Percentiles rank a stretch among this genome's conserved stretches.
phyloP scores from a whole-genome alignment of 37 sponge, comb jelly and placozoan genomes.

The Halisarca cf. caerulea region DNA sequence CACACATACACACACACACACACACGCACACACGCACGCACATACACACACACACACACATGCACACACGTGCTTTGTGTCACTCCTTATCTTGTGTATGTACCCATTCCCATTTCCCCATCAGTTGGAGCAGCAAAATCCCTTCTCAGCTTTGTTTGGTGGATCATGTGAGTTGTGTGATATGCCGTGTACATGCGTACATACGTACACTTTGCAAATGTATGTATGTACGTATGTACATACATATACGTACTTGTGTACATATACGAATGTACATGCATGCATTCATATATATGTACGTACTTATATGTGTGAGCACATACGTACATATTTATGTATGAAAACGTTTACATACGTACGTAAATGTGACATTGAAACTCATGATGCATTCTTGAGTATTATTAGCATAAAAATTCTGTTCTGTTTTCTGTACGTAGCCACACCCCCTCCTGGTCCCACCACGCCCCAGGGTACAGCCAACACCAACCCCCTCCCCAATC shows the following conservation, averaged over 20 bases:
- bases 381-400: background rate
- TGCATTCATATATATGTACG: background rate
- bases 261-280: too few relatives aligned
- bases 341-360: too few relatives aligned
- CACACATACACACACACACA: too few relatives aligned
- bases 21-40: too few relatives aligned
- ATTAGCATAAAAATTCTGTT: too few relatives aligned
- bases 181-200: background rate
- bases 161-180: background rate
- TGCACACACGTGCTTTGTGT: too few relatives aligned
- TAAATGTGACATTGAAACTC: too few relatives aligned
- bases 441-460: slow-evolving; percentile 63
- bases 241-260: background rate
- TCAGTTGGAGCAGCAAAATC: slow-evolving; percentile 75
- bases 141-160: slow-evolving; percentile 70
- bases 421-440: slow-evolving; percentile 8
- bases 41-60: too few relatives aligned
- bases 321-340: background rate
- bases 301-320: background rate
- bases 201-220: background rate
- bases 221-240: background rate
- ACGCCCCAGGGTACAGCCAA: slow-evolving; percentile 75
- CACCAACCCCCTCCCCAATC: slow-evolving; percentile 78
- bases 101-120: background rate
- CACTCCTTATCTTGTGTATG: background rate